These are phyloP conservation scores for Eupithecia exiguata DNA, from an alignment of 2,888 invertebrate species.

Conservation along the genomic window DNA sequence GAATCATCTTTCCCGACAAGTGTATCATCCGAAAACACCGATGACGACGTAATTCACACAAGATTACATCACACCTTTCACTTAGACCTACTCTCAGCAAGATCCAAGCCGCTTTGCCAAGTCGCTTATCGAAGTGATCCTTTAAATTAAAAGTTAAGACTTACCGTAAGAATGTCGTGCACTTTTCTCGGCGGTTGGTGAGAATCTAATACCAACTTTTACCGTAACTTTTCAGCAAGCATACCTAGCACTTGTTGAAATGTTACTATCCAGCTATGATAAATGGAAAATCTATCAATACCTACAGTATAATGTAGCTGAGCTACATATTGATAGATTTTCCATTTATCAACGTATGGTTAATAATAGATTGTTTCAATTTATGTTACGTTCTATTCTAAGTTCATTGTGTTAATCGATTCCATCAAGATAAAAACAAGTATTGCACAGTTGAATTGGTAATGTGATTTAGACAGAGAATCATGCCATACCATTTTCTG, in stretches of 20 bases:
- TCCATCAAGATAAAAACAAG: not conserved
- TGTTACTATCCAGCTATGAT: not conserved
- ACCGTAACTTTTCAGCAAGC: not conserved
- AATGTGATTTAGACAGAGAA: not conserved
- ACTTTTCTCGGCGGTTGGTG: not conserved
- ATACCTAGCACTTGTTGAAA: not conserved
- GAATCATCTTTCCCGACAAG: too few relatives aligned
- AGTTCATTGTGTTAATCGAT: slow-evolving; percentile 1
- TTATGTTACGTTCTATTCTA: not conserved
- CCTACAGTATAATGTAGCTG: too few relatives aligned
- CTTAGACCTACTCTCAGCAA: not conserved
- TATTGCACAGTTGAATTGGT: not conserved
- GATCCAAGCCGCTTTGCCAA: not conserved
- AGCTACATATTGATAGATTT: not conserved
- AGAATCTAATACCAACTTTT: not conserved
- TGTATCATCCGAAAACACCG: too few relatives aligned
- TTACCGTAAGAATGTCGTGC: not conserved
- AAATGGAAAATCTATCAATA: too few relatives aligned
- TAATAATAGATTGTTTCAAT: not conserved
- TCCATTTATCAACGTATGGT: slow-evolving; percentile 1
- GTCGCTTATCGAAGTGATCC: not conserved
- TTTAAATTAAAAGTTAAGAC: not conserved
- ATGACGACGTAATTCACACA: too few relatives aligned
- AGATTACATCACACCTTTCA: too few relatives aligned
- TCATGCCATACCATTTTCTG: not conserved